These are phyloP conservation scores for Pimephales promelas DNA, from an alignment of 2,113 vertebrate species.

Conservation along the genomic window DNA sequence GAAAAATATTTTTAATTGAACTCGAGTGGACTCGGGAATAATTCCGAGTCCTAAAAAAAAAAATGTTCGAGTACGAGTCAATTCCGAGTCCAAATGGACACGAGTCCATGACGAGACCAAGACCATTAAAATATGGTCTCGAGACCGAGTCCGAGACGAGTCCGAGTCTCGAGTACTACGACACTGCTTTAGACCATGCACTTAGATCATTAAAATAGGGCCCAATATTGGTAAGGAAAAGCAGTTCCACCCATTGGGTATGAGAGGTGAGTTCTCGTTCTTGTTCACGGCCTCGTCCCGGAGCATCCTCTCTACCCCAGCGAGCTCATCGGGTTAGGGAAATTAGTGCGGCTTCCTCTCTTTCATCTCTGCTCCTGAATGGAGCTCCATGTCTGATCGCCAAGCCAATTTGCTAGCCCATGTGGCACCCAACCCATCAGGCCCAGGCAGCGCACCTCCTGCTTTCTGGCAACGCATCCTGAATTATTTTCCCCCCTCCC, in stretches of 20 bases:
- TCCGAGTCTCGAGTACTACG: no score
- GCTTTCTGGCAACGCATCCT: constrained; percentile 77
- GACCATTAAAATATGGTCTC: no score
- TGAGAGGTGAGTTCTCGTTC: constrained; percentile 34
- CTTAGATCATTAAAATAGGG: no score
- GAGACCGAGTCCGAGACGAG: no score
- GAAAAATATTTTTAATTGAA: no score
- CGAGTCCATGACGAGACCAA: no score
- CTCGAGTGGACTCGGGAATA: no score
- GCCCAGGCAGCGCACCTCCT: constrained; percentile 78
- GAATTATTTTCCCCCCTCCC: constrained; percentile 71
- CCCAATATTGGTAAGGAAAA: neutral
- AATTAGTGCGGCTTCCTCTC: constrained; percentile 71
- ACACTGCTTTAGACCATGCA: no score
- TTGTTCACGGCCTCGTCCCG: neutral
- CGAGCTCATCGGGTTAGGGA: constrained; percentile 72
- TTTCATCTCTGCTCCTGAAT: constrained; percentile 75
- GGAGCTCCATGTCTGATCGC: constrained; percentile 78
- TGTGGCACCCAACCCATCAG: constrained; percentile 81
- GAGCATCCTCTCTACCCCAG: constrained; percentile 35
- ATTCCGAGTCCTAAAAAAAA: no score
- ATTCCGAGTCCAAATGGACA: no score
- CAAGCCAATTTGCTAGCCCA: constrained; percentile 81
- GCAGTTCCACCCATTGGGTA: neutral
- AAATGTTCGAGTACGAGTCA: no score